Percentiles rank a stretch among this genome's conserved stretches.
These are phyloP conservation scores for Hyperoplus lanceolatus DNA, from an alignment of 2,797 vertebrate species.

Conservation along the genomic window DNA sequence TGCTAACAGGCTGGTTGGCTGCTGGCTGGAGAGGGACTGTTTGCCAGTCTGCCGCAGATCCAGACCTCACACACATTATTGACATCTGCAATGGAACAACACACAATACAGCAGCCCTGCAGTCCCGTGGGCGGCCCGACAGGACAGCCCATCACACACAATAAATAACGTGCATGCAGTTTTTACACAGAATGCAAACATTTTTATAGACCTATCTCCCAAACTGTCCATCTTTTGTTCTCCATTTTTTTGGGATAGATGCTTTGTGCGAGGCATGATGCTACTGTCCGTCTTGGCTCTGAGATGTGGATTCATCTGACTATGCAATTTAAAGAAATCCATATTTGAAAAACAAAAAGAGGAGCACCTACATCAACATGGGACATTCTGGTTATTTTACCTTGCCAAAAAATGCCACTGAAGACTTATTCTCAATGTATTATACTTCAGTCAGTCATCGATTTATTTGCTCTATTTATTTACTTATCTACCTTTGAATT, in stretches of 20 bases:
- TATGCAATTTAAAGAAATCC: slow-evolving; percentile 87
- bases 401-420: slow-evolving; percentile 65
- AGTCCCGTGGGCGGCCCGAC: slow-evolving; percentile 67
- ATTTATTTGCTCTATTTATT: slow-evolving; percentile 79
- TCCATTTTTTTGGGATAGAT: slow-evolving; percentile 68
- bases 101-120: slow-evolving; percentile 75
- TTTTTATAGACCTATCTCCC: slow-evolving; percentile 72
- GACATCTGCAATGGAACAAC: slow-evolving; percentile 77
- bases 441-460: slow-evolving; percentile 72
- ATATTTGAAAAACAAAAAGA: slow-evolving; percentile 54
- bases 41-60: slow-evolving; percentile 82
- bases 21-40: slow-evolving; percentile 80
- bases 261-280: slow-evolving; percentile 67
- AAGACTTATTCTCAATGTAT: slow-evolving; percentile 67
- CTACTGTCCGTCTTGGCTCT: slow-evolving; percentile 59
- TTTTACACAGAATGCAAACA: slow-evolving; percentile 81
- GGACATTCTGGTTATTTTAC: slow-evolving; percentile 61
- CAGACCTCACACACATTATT: slow-evolving; percentile 75
- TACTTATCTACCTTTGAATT: slow-evolving; percentile 75
- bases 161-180: slow-evolving; percentile 87
- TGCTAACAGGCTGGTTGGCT: slow-evolving; percentile 84
- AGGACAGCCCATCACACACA: slow-evolving; percentile 67
- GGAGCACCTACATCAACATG: slow-evolving; percentile 56
- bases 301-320: slow-evolving; percentile 82
- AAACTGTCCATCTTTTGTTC: slow-evolving; percentile 69